Evolutionary conservation across 1,140 invertebrate genomes (phyloP).

Genomic region (Lordiphosa stackelbergi): DNA sequence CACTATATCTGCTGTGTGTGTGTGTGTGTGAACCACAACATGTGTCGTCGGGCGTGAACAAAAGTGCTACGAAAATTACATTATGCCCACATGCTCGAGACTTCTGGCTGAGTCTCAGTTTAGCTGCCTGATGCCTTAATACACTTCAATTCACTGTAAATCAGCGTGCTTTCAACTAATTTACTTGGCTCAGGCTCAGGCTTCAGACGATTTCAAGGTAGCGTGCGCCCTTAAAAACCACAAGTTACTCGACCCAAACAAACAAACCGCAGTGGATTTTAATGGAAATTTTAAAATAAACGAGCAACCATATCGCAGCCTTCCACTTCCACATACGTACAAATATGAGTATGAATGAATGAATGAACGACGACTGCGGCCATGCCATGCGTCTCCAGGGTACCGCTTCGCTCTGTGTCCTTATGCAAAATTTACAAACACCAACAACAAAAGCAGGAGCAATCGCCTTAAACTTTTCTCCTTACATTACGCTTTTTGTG

Average conservation of each 20-base stretch:
- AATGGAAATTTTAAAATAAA: conserved; percentile 48
- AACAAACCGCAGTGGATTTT: conserved; percentile 21
- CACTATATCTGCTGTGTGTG: conserved; percentile 14
- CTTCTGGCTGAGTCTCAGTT: conserved; percentile 16
- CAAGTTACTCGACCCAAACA: conserved; percentile 33
- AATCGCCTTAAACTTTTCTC: conserved; percentile 54
- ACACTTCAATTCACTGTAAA: conserved; percentile 67
- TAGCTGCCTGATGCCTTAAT: conserved; percentile 64
- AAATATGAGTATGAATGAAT: conserved; percentile 9
- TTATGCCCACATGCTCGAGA: conserved; percentile 41
- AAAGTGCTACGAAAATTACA: conserved; percentile 72
- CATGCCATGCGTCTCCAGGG: conserved; percentile 25
- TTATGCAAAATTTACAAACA: conserved; percentile 63
- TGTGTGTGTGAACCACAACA: conserved; percentile 69
- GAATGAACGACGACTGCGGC: background rate
- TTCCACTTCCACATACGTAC: conserved; percentile 2
- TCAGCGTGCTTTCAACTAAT: conserved; percentile 65
- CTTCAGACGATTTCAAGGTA: conserved; percentile 10
- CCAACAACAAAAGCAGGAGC: conserved; percentile 17
- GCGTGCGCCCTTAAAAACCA: conserved; percentile 17
- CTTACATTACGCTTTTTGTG: conserved; percentile 47
- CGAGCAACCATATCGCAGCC: conserved; percentile 18
- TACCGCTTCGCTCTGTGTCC: conserved; percentile 39
- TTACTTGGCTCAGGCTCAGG: conserved; percentile 34
- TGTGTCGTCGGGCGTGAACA: conserved; percentile 72